These are phyloP conservation scores for Callionymus lyra DNA, from an alignment of 2,113 vertebrate genomes.

Conservation along the genomic window DNA sequence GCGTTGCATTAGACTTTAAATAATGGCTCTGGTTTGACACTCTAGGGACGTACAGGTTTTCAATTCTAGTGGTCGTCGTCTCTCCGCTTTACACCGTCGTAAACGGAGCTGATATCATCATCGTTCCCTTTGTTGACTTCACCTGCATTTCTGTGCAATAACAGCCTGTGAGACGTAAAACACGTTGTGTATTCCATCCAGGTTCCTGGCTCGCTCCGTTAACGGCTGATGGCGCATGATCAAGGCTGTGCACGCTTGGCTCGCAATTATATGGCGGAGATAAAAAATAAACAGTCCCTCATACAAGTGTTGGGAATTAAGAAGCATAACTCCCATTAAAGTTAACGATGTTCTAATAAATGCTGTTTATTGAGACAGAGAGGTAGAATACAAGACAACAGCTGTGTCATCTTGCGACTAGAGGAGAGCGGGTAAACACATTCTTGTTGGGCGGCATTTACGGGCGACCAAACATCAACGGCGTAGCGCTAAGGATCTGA, in stretches of 20 bases:
- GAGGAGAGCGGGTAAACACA: slow-evolving; percentile 34
- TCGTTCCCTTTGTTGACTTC: slow-evolving; percentile 22
- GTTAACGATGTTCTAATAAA: slow-evolving; percentile 47
- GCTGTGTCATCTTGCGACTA: slow-evolving; percentile 31
- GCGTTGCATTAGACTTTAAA: slow-evolving; percentile 23
- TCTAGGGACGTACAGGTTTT: slow-evolving; percentile 29
- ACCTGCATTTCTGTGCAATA: slow-evolving; percentile 38
- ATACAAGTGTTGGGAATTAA: slow-evolving; percentile 32
- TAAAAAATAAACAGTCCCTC: slow-evolving; percentile 44
- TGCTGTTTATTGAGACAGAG: slow-evolving; percentile 36
- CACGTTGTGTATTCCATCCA: slow-evolving; percentile 31
- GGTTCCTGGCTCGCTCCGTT: slow-evolving; percentile 16
- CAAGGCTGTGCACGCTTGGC: slow-evolving; percentile 12
- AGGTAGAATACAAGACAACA: slow-evolving; percentile 27
- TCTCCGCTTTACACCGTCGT: slow-evolving; percentile 6
- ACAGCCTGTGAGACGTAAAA: slow-evolving; percentile 32
- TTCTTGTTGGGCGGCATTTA: slow-evolving; percentile 33
- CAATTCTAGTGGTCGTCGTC: slow-evolving; percentile 12
- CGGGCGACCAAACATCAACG: slow-evolving; percentile 3
- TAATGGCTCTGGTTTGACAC: slow-evolving; percentile 29
- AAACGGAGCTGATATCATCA: slow-evolving; percentile 29
- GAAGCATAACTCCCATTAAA: slow-evolving; percentile 49
- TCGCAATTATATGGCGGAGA: slow-evolving; percentile 32
- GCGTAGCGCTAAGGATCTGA: too few species aligned
- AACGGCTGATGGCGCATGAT: slow-evolving; percentile 19